Base-by-base conservation (phyloP, 2,797 vertebrate genomes). In the Ceyx erithaca region DNA sequence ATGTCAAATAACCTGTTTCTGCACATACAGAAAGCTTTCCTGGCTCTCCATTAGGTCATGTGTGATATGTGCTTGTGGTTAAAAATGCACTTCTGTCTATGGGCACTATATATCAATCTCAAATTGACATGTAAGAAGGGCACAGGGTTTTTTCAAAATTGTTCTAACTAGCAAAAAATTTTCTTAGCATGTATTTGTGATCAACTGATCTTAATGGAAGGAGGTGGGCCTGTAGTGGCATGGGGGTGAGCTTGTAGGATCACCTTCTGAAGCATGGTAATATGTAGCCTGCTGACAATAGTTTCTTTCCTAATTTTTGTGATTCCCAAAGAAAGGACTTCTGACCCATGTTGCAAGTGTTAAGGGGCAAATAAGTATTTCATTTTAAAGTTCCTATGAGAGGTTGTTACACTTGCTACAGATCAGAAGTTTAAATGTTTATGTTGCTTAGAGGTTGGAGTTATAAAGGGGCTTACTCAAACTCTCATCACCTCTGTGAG, bases 111-210 rank as follows among this genome's bases (percentile, higher is more conserved):
- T 12, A 40, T 55, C 52, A n/a, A 7, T 43, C 52, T 86, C 43
- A 45, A 33, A 67, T 31, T 15, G 14, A 20, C 12, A 25, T 30
- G 5, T 51, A 71, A 71, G 33, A 94, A 43, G 14, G 23, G 16
- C 23, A 37, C 15, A 7, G n/a, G 12, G 19, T 5, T 43, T 30
- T 35, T 2, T 48, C 75, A 41, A 2, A 67, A 17, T 46, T 21
- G n/a, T 37, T 77, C 10, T 28, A 72, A n/a, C 18, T 10, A 30
- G 17, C 45, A 2, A 79, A 76, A 92, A 67, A 10, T 7, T 19
- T 51, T 73, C 40, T 8, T 40, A 5, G 25, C 3, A 0, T 3
- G 4, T 51, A 6, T 12, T 63, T 0, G 1, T 46, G 35, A 25
- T 66, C 41, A 40, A 2, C 13, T 58, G 6, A 23, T n/a, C 12